Conservation (phyloP, 2,797 vertebrate species). For the Diplodus sargus region DNA sequence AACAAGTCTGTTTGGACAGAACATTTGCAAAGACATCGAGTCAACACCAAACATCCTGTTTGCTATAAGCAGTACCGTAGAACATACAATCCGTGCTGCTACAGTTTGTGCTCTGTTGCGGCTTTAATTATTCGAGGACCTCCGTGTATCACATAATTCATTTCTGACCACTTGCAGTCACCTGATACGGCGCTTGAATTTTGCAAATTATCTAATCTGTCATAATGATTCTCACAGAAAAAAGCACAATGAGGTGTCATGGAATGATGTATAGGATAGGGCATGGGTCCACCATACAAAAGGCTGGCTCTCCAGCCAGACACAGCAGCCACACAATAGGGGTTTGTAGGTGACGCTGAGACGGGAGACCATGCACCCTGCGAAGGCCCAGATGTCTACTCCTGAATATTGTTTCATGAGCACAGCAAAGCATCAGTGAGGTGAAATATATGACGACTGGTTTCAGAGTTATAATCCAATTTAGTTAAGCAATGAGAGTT, state of each 20-base stretch:
- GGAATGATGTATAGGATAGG: constrained; percentile 61
- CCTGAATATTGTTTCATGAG: constrained; percentile 15
- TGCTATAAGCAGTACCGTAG: neutral
- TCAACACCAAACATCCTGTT: neutral
- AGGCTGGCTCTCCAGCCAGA: constrained; percentile 43
- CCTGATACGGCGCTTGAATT: constrained; percentile 52
- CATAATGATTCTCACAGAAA: constrained; percentile 69
- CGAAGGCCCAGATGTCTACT: constrained; percentile 42
- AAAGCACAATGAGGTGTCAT: constrained; percentile 64
- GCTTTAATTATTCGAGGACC: constrained; percentile 53
- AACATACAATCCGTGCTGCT: neutral
- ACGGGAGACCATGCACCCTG: constrained; percentile 9
- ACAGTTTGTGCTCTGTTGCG: constrained; percentile 23
- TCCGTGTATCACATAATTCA: constrained; percentile 54
- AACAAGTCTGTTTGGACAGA: neutral
- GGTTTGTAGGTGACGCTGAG: constrained; percentile 26
- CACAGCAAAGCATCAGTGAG: constrained; percentile 35
- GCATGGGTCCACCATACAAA: constrained; percentile 48
- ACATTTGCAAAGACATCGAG: constrained; percentile 5
- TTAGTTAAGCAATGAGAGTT: constrained; percentile 22
- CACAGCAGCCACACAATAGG: constrained; percentile 43
- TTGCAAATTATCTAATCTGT: constrained; percentile 65
- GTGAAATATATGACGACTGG: constrained; percentile 1
- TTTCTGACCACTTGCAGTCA: constrained; percentile 57
- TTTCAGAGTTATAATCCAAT: constrained; percentile 24